These are phyloP conservation scores for Onthophagus sagittarius DNA, from an alignment of 2,888 invertebrate species.

Conservation along the genomic window DNA sequence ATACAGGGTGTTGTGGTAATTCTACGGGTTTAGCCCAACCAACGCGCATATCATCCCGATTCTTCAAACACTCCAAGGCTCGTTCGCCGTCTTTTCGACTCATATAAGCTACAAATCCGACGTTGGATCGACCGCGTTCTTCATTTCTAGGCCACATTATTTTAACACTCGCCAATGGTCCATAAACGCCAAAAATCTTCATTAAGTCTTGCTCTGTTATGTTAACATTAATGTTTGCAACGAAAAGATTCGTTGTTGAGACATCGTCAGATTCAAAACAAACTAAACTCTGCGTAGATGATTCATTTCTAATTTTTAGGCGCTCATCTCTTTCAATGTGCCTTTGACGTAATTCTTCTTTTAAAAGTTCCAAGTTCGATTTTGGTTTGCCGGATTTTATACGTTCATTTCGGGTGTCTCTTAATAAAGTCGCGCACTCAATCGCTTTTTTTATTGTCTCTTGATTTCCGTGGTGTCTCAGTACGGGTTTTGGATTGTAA, in stretches of 20 bases:
- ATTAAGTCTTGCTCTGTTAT: conserved; percentile 92
- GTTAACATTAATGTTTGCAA: conserved; percentile 94
- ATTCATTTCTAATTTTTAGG: conserved; percentile 73
- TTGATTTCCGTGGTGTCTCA: conserved; percentile 52
- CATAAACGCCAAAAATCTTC: conserved; percentile 94
- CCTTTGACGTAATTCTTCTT: conserved; percentile 91
- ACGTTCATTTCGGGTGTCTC: conserved; percentile 56
- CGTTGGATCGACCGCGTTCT: conserved; percentile 83
- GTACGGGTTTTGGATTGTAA: conserved; percentile 82
- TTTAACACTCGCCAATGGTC: conserved; percentile 97
- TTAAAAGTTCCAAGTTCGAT: conserved; percentile 93
- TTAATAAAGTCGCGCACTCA: conserved; percentile 62
- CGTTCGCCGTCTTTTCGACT: conserved; percentile 94
- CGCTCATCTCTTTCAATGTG: conserved; percentile 93
- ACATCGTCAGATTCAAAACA: conserved; percentile 81
- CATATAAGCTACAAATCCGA: conserved; percentile 99
- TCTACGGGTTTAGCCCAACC: conserved; percentile 98
- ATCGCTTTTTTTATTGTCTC: conserved; percentile 60
- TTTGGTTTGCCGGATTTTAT: conserved; percentile 85
- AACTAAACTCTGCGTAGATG: conserved; percentile 24
- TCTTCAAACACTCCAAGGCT: conserved; percentile 78
- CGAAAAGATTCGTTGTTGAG: conserved; percentile 93
- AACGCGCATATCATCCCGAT: conserved; percentile 88
- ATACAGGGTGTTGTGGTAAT: conserved; percentile 91
- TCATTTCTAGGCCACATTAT: conserved; percentile 99